Conservation (phyloP, 2,113 vertebrate species). For the Gymnocephalus cernua region DNA sequence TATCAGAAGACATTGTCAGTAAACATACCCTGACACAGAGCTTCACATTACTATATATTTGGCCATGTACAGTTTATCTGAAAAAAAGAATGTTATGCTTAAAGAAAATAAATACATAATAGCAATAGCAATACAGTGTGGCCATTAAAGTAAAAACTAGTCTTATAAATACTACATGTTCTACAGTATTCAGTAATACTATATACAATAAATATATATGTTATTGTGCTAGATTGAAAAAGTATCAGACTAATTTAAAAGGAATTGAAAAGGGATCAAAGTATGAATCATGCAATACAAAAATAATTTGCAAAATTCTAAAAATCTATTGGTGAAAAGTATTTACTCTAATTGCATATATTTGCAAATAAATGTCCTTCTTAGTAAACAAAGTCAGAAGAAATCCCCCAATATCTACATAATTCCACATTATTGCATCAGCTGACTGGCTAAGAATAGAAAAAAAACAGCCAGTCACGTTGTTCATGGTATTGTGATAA, state of each 20-base stretch:
- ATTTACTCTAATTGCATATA: neutral
- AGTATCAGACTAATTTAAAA: neutral
- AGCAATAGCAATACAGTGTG: slow-evolving; percentile 6
- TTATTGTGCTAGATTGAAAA: slow-evolving; percentile 13
- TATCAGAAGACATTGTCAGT: neutral
- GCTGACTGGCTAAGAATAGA: neutral
- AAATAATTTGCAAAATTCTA: slow-evolving; percentile 40
- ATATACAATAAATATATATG: slow-evolving; percentile 4
- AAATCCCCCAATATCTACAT: neutral
- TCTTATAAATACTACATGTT: slow-evolving; percentile 23
- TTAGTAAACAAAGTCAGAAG: neutral
- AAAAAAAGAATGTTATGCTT: neutral
- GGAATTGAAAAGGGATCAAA: neutral
- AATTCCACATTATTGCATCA: slow-evolving; percentile 20
- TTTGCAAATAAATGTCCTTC: neutral
- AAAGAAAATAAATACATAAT: slow-evolving; percentile 25
- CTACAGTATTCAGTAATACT: neutral
- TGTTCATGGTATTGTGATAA: neutral
- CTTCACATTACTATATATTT: slow-evolving; percentile 1
- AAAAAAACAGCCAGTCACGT: neutral
- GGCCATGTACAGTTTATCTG: neutral
- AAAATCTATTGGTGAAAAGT: neutral
- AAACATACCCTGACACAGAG: neutral
- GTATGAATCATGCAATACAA: slow-evolving; percentile 31
- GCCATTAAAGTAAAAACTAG: slow-evolving; percentile 8